Percentiles rank a stretch among this genome's conserved stretches.
These are phyloP conservation scores for Furcifer pardalis DNA, from an alignment of 2,797 vertebrate species.

Conservation along the genomic window DNA sequence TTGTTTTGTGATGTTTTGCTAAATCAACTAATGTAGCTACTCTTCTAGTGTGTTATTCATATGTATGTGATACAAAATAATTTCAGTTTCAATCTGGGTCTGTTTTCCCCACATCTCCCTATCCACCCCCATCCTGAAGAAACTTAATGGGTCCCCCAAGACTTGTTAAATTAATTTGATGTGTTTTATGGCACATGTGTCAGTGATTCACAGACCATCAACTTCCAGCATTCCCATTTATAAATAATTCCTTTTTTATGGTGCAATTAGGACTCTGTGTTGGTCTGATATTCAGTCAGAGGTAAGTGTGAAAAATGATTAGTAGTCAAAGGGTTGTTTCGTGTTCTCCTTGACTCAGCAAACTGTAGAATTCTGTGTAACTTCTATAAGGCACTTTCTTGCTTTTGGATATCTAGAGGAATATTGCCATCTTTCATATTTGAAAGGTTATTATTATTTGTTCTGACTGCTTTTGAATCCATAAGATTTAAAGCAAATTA, in stretches of 20 bases:
- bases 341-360: not conserved
- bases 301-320: slow-evolving; percentile 18
- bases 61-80: not conserved
- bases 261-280: slow-evolving; percentile 24
- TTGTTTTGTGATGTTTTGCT: not conserved
- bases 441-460: not conserved
- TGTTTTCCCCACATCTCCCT: not conserved
- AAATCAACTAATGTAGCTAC: not conserved
- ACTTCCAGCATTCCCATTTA: slow-evolving; percentile 22
- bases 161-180: slow-evolving; percentile 33
- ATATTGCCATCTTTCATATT: not conserved
- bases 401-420: not conserved
- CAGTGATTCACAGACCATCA: slow-evolving; percentile 20
- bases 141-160: slow-evolving; percentile 4
- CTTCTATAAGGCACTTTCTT: not conserved
- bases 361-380: not conserved
- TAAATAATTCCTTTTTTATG: slow-evolving; percentile 35
- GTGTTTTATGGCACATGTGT: slow-evolving; percentile 24
- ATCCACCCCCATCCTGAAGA: not conserved
- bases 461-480: not conserved
- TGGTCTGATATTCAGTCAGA: slow-evolving; percentile 15
- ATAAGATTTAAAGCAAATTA: slow-evolving; percentile 3
- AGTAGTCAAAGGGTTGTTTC: slow-evolving; percentile 9
- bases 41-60: not conserved
- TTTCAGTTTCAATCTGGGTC: not conserved